Evolutionary conservation across 2,797 vertebrate species (phyloP).

Genomic region (Odontamblyopus lacepedii): DNA sequence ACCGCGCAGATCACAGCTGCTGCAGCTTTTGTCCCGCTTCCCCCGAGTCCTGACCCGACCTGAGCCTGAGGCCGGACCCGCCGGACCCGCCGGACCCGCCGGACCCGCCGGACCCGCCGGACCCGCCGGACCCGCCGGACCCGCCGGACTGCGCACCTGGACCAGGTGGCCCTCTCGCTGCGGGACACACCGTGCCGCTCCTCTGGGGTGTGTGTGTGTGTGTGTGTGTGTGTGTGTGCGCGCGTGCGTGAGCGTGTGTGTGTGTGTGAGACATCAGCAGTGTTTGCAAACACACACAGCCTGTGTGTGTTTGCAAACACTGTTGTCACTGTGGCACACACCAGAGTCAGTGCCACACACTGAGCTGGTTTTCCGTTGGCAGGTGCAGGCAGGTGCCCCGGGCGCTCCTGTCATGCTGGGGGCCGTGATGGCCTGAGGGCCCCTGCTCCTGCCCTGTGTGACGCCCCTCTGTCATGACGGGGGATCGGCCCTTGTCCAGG

Average conservation of each 20-base stretch:
- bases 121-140: background rate
- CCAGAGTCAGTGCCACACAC: too few relatives aligned
- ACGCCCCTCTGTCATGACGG: conserved; percentile 44
- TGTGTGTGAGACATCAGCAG: too few relatives aligned
- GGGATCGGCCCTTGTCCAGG: conserved; percentile 57
- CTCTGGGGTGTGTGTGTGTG: too few relatives aligned
- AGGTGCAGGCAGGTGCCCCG: background rate
- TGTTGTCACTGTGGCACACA: too few relatives aligned
- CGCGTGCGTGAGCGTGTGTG: too few relatives aligned
- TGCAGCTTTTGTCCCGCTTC: background rate
- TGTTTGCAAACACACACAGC: too few relatives aligned
- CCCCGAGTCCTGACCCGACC: background rate
- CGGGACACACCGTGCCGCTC: too few relatives aligned
- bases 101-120: background rate
- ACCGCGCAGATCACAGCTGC: background rate
- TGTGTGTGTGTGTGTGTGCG: too few relatives aligned
- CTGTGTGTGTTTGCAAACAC: too few relatives aligned
- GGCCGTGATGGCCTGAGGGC: background rate
- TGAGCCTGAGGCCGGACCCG: background rate
- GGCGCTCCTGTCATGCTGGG: background rate
- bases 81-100: background rate
- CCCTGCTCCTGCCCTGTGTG: background rate
- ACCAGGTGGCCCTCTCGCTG: too few relatives aligned
- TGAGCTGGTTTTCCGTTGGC: background rate
- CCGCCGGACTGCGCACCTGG: background rate